Conservation (phyloP, 2,113 vertebrate species). For the Lycocorax pyrrhopterus region DNA sequence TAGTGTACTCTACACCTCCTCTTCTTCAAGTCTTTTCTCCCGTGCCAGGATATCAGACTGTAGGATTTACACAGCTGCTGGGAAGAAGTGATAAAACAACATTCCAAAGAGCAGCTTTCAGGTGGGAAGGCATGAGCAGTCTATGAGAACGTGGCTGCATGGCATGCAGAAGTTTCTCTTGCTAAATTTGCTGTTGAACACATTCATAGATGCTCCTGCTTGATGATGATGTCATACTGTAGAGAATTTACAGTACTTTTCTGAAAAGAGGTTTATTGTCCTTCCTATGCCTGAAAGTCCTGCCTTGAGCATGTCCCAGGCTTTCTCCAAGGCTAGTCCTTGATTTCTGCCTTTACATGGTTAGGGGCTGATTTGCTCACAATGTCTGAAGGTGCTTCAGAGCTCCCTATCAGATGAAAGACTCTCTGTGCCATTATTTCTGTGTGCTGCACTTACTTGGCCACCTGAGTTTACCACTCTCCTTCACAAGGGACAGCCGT, state of each 20-base stretch:
- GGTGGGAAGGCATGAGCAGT: slow-evolving; percentile 15
- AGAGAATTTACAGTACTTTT: neutral
- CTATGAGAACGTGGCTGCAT: neutral
- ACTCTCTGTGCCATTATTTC: neutral
- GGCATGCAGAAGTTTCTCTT: neutral
- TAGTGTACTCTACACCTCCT: neutral
- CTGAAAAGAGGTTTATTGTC: neutral
- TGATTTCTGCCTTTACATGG: neutral
- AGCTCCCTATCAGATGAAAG: neutral
- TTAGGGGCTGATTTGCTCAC: neutral
- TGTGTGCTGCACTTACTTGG: neutral
- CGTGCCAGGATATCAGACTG: neutral
- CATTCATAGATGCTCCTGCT: neutral
- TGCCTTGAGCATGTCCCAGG: neutral
- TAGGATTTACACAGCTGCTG: slow-evolving; percentile 33
- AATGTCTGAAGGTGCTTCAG: neutral
- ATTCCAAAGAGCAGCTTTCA: slow-evolving; percentile 21
- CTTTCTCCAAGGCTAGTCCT: neutral
- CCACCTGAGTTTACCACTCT: neutral
- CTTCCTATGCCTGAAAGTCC: neutral
- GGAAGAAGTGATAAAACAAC: slow-evolving; percentile 22
- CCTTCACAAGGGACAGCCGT: neutral
- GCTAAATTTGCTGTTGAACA: neutral
- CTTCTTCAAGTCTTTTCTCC: neutral
- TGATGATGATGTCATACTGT: neutral